These are phyloP conservation scores for Mus minutoides DNA, from an alignment of 2,797 vertebrate genomes.

Conservation along the genomic window DNA sequence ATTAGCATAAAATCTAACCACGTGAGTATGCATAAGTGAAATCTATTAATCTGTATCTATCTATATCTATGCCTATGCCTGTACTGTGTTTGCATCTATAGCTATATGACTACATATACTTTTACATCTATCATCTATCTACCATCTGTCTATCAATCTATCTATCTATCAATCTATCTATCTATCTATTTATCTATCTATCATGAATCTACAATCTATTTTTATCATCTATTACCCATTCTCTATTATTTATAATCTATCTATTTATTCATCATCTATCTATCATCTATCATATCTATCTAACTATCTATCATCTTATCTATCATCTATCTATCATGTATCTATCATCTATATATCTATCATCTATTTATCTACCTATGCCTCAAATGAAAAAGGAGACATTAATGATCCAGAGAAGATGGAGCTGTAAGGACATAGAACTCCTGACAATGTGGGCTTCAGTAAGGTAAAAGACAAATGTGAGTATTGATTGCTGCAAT, in stretches of 20 bases:
- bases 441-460: background rate
- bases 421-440: background rate
- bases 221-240: background rate
- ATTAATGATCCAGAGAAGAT: background rate
- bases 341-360: background rate
- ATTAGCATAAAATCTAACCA: background rate
- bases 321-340: background rate
- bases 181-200: background rate
- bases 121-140: background rate
- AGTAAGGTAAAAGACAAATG: background rate
- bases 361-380: background rate
- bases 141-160: background rate
- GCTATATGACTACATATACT: background rate
- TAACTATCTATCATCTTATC: background rate
- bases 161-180: background rate
- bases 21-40: background rate
- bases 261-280: background rate
- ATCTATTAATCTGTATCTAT: background rate
- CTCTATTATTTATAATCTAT: too few species aligned
- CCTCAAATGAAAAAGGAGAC: background rate
- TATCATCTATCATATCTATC: background rate
- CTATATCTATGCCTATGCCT: background rate
- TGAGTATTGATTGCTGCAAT: background rate
- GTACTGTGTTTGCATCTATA: background rate
- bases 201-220: background rate